Evolutionary conservation across 35 echinoderm and acorn worm species (phyloP), one percentile per base, ranked within the genome.

Genomic region (Ophiothrix spiculata): DNA sequence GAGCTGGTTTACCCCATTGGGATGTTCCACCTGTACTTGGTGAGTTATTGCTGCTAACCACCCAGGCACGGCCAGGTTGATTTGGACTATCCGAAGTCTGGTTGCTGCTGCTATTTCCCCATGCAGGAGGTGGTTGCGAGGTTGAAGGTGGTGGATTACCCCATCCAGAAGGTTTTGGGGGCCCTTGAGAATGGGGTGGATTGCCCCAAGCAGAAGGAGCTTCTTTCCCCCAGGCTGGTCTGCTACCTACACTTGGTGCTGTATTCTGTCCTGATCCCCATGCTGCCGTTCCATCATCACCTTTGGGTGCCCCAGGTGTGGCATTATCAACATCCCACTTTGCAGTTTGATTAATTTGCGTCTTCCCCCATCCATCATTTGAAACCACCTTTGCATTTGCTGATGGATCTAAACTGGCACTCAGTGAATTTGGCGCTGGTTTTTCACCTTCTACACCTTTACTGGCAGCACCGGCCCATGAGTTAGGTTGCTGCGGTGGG

Each of bases 301-400:
- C 40, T 74, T 29, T 56, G 34, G 39, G 54, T 32, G 54, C 46
- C 31, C 36, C 78, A 15, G 8, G 3, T 64, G 38, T 25, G 31
- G 60, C 79, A 33, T 39, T 49, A 31, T 74, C 41, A 17, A 80
- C 87, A 32, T 92, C 80, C 92, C 92, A 93, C 32, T 85, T 79
- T 15, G 82, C 36, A 75, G 81, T 81, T 78, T 93, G 92, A 75
- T 93, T 87, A 42, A 93, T 75, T 33, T 88, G 92, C 19, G 74
- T 90, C 77, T 90, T 90, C 29, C 92, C 94, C 94, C 94, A 97
- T 69, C 81, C 81, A 19, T 84, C 81, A 54, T 6, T 49, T 33
- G 39, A 49, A 1, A 19, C 23, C 31, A 64, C 81, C 33, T 37
- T 8, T 38, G 78, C 37, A 39, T 17, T 41, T 38, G 40, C 37